Conservation (phyloP, 2,113 vertebrate species). For the Nibea albiflora region DNA sequence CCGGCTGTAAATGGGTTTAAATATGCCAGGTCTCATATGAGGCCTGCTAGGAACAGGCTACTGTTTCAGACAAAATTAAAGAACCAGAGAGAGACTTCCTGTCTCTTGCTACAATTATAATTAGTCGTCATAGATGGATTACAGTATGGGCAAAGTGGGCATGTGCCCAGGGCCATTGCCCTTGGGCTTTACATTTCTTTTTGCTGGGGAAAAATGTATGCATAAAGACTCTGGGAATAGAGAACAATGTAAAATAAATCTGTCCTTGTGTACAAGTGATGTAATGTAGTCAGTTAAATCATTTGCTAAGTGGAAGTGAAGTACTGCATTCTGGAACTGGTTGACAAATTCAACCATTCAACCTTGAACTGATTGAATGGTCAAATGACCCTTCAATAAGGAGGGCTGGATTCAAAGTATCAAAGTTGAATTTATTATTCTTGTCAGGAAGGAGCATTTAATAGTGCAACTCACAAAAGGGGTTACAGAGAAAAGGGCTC, state of each 20-base stretch:
- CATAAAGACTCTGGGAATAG: not conserved
- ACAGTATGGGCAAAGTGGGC: not conserved
- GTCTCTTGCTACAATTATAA: conserved; percentile 46
- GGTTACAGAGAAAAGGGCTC: no score
- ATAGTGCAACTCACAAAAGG: no score
- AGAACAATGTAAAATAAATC: not conserved
- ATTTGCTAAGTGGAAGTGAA: not conserved
- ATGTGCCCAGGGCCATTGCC: not conserved
- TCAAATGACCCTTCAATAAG: no score
- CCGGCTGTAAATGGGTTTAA: conserved; percentile 48
- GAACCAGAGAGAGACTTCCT: conserved; percentile 43
- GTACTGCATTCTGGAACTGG: no score
- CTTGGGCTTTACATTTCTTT: not conserved
- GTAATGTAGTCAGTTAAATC: not conserved
- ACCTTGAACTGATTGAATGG: no score
- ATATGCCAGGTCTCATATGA: conserved; percentile 40
- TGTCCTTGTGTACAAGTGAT: not conserved
- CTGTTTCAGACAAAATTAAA: conserved; percentile 37
- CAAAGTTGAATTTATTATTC: no score
- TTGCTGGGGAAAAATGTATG: not conserved
- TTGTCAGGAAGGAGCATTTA: no score
- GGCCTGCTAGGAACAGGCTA: conserved; percentile 2
- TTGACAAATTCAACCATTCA: no score
- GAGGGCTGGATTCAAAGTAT: no score
- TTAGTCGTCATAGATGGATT: conserved; percentile 5